Conservation (phyloP, 2,888 invertebrate species). For the Agrochola lychnidis region DNA sequence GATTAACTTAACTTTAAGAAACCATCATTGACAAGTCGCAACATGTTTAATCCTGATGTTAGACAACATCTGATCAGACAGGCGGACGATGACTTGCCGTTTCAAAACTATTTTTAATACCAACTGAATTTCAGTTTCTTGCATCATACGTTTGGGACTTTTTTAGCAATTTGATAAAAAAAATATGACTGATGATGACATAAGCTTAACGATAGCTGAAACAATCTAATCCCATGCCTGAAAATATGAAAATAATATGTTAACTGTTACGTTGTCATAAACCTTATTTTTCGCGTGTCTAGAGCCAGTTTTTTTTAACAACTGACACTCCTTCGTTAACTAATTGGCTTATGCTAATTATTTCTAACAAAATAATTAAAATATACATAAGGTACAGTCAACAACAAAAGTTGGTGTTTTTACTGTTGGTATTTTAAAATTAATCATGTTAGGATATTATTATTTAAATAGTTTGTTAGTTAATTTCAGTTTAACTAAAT, state of each 20-base stretch:
- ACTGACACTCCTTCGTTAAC: constrained; percentile 13
- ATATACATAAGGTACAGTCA: neutral
- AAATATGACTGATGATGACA: neutral
- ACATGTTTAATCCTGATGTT: constrained; percentile 16
- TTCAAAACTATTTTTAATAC: constrained; percentile 18
- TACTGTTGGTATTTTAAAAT: too few species aligned
- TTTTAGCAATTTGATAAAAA: constrained; percentile 12
- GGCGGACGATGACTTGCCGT: constrained; percentile 21
- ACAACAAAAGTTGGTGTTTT: neutral
- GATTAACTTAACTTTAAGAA: neutral
- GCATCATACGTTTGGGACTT: constrained; percentile 40
- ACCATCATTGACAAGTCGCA: constrained; percentile 6
- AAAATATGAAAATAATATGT: neutral
- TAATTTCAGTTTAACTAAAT: too few species aligned
- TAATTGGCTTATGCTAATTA: constrained; percentile 20
- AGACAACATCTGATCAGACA: neutral
- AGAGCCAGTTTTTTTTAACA: neutral
- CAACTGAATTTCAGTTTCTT: constrained; percentile 38
- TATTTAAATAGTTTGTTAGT: too few species aligned
- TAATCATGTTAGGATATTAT: too few species aligned
- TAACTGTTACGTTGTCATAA: neutral
- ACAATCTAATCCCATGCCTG: neutral
- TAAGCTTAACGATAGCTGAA: neutral
- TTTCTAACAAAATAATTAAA: neutral
- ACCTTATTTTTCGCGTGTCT: constrained; percentile 28